These are phyloP conservation scores for Upupa epops DNA, from an alignment of 2,113 vertebrate species.

Conservation along the genomic window DNA sequence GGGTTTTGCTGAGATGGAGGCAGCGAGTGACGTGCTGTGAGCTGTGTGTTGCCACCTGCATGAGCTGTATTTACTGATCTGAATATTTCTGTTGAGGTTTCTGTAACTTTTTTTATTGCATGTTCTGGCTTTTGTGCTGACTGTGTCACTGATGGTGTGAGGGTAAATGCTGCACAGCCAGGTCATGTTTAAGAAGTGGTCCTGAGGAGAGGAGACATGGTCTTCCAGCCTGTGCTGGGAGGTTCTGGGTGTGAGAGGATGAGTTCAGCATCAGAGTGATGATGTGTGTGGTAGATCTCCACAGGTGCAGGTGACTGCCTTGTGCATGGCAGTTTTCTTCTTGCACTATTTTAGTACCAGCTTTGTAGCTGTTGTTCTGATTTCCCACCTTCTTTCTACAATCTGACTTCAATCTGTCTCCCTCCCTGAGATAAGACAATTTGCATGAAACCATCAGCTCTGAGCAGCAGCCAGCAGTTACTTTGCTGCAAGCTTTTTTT, in stretches of 20 bases:
- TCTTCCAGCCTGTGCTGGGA: background rate
- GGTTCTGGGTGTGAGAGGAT: background rate
- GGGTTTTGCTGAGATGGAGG: slow-evolving; percentile 21
- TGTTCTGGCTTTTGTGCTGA: background rate
- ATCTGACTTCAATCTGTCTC: background rate
- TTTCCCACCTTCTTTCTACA: background rate
- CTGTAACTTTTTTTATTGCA: background rate
- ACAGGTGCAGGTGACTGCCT: fast-evolving
- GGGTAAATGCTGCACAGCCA: background rate
- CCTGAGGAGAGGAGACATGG: background rate
- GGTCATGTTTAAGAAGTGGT: background rate
- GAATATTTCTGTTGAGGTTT: background rate
- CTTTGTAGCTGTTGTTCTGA: background rate
- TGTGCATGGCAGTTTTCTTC: fast-evolving
- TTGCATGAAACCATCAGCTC: background rate
- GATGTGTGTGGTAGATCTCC: background rate
- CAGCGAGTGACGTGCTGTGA: slow-evolving; percentile 3
- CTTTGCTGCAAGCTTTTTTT: background rate
- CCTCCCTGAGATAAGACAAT: background rate
- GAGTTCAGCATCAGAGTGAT: background rate
- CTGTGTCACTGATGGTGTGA: background rate
- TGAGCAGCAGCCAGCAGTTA: background rate
- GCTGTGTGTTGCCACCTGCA: background rate
- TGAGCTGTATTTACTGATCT: background rate
- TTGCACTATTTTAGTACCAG: background rate